A percentile compares a stretch with the other conserved stretches of the same genome.
These are phyloP conservation scores for Drosophila ercepeae DNA, from an alignment of 1,140 invertebrate genomes.

Conservation along the genomic window DNA sequence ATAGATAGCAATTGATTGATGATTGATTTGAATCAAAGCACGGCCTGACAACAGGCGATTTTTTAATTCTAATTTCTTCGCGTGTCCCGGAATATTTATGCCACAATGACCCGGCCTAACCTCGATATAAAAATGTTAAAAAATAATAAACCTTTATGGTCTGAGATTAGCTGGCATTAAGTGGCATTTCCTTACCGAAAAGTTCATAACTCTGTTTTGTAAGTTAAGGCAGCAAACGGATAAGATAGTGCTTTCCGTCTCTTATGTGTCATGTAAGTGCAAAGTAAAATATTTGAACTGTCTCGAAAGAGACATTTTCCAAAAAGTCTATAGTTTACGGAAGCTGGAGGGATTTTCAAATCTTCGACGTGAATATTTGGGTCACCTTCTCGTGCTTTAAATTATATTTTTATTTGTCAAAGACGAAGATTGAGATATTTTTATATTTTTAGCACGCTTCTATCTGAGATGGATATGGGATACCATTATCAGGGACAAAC, in stretches of 20 bases:
- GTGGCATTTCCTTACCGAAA: slow-evolving; percentile 38
- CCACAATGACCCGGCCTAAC: slow-evolving; percentile 38
- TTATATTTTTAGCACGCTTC: slow-evolving; percentile 68
- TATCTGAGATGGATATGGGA: slow-evolving; percentile 44
- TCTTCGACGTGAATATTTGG: background rate
- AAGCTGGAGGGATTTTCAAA: background rate
- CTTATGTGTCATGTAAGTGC: slow-evolving; percentile 49
- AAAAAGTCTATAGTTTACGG: background rate
- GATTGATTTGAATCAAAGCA: slow-evolving; percentile 41
- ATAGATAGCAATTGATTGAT: slow-evolving; percentile 24
- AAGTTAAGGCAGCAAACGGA: slow-evolving; percentile 13
- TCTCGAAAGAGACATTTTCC: slow-evolving; percentile 8
- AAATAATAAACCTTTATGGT: slow-evolving; percentile 10
- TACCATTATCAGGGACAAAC: slow-evolving; percentile 27
- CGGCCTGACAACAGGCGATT: slow-evolving; percentile 11
- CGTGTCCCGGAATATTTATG: slow-evolving; percentile 22
- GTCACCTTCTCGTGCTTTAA: slow-evolving; percentile 1
- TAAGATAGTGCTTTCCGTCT: slow-evolving; percentile 38
- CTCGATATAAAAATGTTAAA: background rate
- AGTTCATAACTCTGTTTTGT: slow-evolving; percentile 48
- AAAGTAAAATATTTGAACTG: slow-evolving; percentile 44
- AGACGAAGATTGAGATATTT: slow-evolving; percentile 25
- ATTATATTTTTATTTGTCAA: slow-evolving; percentile 11
- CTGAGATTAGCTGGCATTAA: background rate
- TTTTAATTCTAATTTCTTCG: background rate